Base-by-base conservation (phyloP, 2,113 vertebrate genomes). In the Oncorhynchus clarkii region DNA sequence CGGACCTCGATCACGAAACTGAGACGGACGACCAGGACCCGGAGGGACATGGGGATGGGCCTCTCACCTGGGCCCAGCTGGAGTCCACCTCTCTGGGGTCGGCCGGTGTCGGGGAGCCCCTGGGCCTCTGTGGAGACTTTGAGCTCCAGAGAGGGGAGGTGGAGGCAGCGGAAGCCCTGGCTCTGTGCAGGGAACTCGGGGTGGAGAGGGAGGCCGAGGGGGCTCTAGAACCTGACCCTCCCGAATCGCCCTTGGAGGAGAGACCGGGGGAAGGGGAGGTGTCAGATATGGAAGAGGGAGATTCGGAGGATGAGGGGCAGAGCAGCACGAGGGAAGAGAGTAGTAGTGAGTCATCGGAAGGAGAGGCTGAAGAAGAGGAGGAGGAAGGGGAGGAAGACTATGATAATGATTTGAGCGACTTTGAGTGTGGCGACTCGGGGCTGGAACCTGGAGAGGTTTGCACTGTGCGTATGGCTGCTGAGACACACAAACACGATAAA, bases 361-460 rank as follows among this genome's bases (percentile, higher is more conserved):
- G 49, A 8, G 74, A 68, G 62, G 26, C 13, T 1, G 59, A 62
- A n/a, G 59, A 62, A 14, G 59, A 62, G 14, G 90, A 24, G 22
- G 22, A 91, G 0, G 88, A 88, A 66, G 88, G 76, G 84, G 86
- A 91, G n/a, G 90, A 66, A 0, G 87, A 69, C 66, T 90, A 95
- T 22, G 90, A 89, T 70, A 88, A 88, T 77, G 80, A 85, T 79
- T 60, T 72, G 11, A 94, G 90, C 48, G 87, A 94, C 69, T 64
- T 85, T 12, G 93, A 94, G 65, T 92, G 88, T 80, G 86, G 65
- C 51, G 91, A 86, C 79, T 91, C 84, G 73, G 89, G 78, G 72
- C 81, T 95, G 80, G 93, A 96, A 90, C 91, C 90, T 48, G 93
- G 91, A 75, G 93, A 96, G 87, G 76, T 95, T 78, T 83, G 92